Base-by-base conservation (phyloP, 2,888 invertebrate species). In the Agrypnus murinus region DNA sequence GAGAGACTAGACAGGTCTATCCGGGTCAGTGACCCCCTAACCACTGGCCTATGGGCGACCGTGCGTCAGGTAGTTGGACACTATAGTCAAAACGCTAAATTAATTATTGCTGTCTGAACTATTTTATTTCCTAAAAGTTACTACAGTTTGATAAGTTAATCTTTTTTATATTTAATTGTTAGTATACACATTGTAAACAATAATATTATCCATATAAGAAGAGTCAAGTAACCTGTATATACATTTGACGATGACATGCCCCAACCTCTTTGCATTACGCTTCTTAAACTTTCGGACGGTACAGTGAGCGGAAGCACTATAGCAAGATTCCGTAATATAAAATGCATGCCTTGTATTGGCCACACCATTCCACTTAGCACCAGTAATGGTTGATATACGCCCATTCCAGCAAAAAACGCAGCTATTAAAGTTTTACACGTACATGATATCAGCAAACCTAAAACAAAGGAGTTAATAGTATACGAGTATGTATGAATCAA, bases 281-380 rank as follows among this genome's bases (percentile, higher is more conserved):
- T 93, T 59, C 97, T 88, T 57, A 97, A 87, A 1, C 96, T 92
- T 45, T 96, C 94, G 10, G 96, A 96, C n/a, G 97, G 95, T 83
- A 95, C 88, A 0, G 97, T 97, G 57, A 97, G 86, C 0, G 97
- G 97, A 55, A 97, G 89, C 77, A 93, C 92, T 46, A 93, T 89
- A 0, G 96, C 93, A 58, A 97, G 90, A 84, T 94, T 94, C 55
- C 75, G 75, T 9, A 96, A 86, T 48, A 91, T 79, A 0, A 88
- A 85, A 81, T 95, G 95, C 94, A 98, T 97, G 45, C 93, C 96
- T 88, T 98, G 95, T 71, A 96, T 89, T 0, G 98, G 98, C 98
- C 98, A 98, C 78, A 98, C 93, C 70, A 97, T 95, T 57, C 95
- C 95, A 77, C 95, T 95, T 2, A 95, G 85, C 90, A 95, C 89